phyloP scores from a whole-genome alignment of 2,888 invertebrate genomes.

The Dryobota labecula region DNA sequence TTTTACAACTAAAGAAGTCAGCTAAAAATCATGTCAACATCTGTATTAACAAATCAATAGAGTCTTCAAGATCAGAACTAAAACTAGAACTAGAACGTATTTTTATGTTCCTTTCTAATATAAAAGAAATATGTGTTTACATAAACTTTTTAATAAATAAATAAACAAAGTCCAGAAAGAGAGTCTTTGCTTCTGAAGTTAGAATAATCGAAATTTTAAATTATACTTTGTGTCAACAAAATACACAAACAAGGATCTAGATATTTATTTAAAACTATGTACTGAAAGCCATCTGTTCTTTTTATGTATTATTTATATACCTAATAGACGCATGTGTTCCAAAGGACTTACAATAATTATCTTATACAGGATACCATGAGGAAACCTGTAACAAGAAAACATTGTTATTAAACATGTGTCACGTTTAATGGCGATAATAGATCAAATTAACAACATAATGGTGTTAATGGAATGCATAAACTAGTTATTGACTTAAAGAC shows the following conservation, averaged over 20 bases:
- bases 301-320: slow-evolving; percentile 40
- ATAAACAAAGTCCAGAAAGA: background rate
- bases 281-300: slow-evolving; percentile 44
- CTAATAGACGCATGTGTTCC: slow-evolving; percentile 22
- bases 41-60: background rate
- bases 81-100: no score
- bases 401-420: slow-evolving; percentile 37
- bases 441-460: slow-evolving; percentile 31
- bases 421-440: slow-evolving; percentile 39
- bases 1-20: background rate
- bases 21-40: background rate
- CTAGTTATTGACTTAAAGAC: slow-evolving; percentile 6
- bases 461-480: slow-evolving; percentile 42
- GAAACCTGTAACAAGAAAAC: slow-evolving; percentile 73
- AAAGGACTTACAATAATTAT: slow-evolving; percentile 73
- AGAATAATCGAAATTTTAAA: background rate
- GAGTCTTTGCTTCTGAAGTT: background rate
- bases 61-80: background rate
- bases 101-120: no score
- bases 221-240: background rate
- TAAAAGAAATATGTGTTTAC: no score
- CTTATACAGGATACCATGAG: slow-evolving; percentile 73
- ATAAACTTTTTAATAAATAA: no score
- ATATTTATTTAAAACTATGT: slow-evolving; percentile 4
- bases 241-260: background rate